Percentiles rank a stretch among this genome's conserved stretches.
These are phyloP conservation scores for Drosophila putrida DNA, from an alignment of 2,888 invertebrate genomes.

Conservation along the genomic window DNA sequence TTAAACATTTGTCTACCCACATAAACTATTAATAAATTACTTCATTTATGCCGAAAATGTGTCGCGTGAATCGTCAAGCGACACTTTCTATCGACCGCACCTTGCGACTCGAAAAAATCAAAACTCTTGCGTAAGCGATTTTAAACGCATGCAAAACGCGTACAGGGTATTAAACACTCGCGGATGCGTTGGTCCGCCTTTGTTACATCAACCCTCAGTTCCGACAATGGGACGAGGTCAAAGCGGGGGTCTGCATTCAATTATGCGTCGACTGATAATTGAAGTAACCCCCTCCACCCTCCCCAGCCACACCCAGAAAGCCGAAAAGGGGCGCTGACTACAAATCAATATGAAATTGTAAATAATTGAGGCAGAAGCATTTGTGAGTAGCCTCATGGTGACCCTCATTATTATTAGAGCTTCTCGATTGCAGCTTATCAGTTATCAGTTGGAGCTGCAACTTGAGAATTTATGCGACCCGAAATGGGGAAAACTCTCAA, in stretches of 20 bases:
- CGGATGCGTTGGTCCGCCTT: constrained; percentile 12
- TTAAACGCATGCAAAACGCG: constrained; percentile 77
- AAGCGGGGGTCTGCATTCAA: constrained; percentile 44
- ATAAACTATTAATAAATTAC: constrained; percentile 50
- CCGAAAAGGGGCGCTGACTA: constrained; percentile 6
- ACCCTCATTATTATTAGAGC: constrained; percentile 68
- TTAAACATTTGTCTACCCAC: constrained; percentile 16
- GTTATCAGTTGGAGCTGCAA: constrained; percentile 55
- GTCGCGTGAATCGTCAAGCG: constrained; percentile 35
- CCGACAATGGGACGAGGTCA: constrained; percentile 63
- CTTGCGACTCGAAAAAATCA: constrained; percentile 36
- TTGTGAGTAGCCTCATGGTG: constrained; percentile 32
- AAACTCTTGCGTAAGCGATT: constrained; percentile 60
- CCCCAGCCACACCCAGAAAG: background rate
- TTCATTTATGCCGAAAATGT: constrained; percentile 72
- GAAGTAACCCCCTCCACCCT: constrained; percentile 6
- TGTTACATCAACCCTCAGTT: constrained; percentile 39
- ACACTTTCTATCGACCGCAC: constrained; percentile 73
- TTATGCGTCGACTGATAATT: constrained; percentile 61
- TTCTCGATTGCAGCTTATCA: constrained; percentile 58
- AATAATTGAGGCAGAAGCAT: constrained; percentile 59
- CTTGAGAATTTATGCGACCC: constrained; percentile 50
- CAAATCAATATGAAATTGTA: constrained; percentile 75
- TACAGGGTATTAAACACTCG: constrained; percentile 51
- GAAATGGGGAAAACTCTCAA: constrained; percentile 57